These are phyloP conservation scores for Rhagoletis pomonella DNA, from an alignment of 1,140 invertebrate genomes.

Conservation along the genomic window DNA sequence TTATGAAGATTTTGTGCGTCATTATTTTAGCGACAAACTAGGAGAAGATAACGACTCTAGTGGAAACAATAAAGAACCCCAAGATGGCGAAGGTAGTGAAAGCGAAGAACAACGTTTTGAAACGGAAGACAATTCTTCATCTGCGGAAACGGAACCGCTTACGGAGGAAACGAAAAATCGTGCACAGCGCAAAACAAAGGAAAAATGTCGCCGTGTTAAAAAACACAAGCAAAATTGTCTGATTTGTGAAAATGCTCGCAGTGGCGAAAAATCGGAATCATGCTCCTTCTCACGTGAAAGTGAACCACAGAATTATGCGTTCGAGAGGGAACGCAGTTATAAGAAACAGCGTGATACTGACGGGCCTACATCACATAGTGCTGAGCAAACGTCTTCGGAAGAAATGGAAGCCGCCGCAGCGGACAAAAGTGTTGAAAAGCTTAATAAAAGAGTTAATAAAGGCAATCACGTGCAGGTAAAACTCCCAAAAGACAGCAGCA, in stretches of 20 bases:
- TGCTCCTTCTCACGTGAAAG: slow-evolving; percentile 66
- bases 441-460: not conserved
- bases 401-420: not conserved
- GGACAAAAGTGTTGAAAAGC: not conserved
- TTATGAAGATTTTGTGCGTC: slow-evolving; percentile 67
- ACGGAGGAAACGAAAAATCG: not conserved
- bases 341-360: slow-evolving; percentile 54
- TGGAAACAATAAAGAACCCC: slow-evolving; percentile 5
- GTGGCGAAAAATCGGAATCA: slow-evolving; percentile 66
- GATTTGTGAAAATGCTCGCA: slow-evolving; percentile 63
- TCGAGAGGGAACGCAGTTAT: slow-evolving; percentile 62
- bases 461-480: not conserved
- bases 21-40: slow-evolving; percentile 65
- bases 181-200: slow-evolving; percentile 46
- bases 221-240: slow-evolving; percentile 62
- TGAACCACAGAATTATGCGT: slow-evolving; percentile 64
- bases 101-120: slow-evolving; percentile 29
- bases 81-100: not conserved
- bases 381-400: slow-evolving; percentile 24
- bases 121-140: not conserved
- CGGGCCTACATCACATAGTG: slow-evolving; percentile 36
- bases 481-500: slow-evolving; percentile 52
- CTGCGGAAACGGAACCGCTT: slow-evolving; percentile 32
- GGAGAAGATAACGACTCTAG: slow-evolving; percentile 33
- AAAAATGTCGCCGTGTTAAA: slow-evolving; percentile 57